Evolutionary conservation across 2,113 vertebrate species (phyloP).

Genomic region (Mastomys natalensis): DNA sequence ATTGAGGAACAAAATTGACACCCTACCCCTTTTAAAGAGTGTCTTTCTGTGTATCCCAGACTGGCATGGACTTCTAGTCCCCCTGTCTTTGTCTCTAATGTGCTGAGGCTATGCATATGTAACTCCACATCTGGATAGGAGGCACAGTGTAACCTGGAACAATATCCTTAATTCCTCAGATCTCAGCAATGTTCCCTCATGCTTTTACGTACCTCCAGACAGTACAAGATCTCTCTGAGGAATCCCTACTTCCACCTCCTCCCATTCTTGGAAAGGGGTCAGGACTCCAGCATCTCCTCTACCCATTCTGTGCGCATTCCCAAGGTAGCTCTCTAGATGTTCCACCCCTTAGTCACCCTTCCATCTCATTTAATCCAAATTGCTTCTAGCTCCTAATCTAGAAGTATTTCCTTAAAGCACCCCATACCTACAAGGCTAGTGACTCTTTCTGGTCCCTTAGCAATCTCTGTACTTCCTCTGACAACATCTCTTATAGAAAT

Average conservation of each 20-base stretch:
- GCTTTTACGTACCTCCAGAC: neutral
- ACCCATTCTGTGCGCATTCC: neutral
- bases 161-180: neutral
- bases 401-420: constrained; percentile 20
- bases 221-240: neutral
- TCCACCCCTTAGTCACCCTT: neutral
- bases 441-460: neutral
- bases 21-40: neutral
- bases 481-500: neutral
- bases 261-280: neutral
- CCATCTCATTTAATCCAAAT: neutral
- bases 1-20: neutral
- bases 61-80: neutral
- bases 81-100: neutral
- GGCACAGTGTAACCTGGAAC: neutral
- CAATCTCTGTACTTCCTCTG: neutral
- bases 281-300: neutral
- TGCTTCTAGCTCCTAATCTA: neutral
- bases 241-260: neutral
- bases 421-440: neutral
- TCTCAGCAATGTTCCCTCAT: neutral
- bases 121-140: neutral
- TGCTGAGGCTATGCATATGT: neutral
- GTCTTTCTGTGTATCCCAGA: neutral
- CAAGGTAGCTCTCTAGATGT: neutral